These are phyloP conservation scores for Cyrtodaria siliqua DNA, from an alignment of 2,888 invertebrate genomes.

Conservation along the genomic window DNA sequence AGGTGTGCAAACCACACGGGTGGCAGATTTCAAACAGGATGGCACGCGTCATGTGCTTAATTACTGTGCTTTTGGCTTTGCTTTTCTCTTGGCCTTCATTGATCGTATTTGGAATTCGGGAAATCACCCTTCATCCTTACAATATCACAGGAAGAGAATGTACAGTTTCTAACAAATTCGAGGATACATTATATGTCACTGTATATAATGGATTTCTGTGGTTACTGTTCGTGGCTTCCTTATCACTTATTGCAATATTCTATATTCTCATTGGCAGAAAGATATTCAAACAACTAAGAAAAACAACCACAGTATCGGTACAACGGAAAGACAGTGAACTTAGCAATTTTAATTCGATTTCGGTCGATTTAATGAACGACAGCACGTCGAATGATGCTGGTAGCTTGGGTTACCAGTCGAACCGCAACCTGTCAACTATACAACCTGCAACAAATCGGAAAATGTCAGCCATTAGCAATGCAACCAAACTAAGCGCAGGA, in stretches of 20 bases:
- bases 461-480: slow-evolving; percentile 7
- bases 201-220: slow-evolving; percentile 45
- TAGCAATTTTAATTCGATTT: too few relatives aligned
- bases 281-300: slow-evolving; percentile 31
- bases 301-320: background rate
- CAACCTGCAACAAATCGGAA: background rate
- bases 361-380: too few relatives aligned
- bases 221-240: slow-evolving; percentile 30
- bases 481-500: background rate
- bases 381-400: too few relatives aligned
- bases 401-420: too few relatives aligned
- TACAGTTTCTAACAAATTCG: slow-evolving; percentile 39
- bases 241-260: slow-evolving; percentile 22
- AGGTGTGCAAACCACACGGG: slow-evolving; percentile 44
- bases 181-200: slow-evolving; percentile 18
- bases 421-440: background rate
- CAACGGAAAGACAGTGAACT: background rate
- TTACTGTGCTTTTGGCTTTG: slow-evolving; percentile 21
- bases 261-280: slow-evolving; percentile 40
- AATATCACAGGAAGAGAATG: slow-evolving; percentile 49
- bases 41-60: slow-evolving; percentile 23
- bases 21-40: slow-evolving; percentile 43
- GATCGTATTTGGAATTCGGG: slow-evolving; percentile 47
- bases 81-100: slow-evolving; percentile 48
- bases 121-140: slow-evolving; percentile 6